Evolutionary conservation across 2,888 invertebrate genomes (phyloP).

Genomic region (Caenorhabditis virilis): DNA sequence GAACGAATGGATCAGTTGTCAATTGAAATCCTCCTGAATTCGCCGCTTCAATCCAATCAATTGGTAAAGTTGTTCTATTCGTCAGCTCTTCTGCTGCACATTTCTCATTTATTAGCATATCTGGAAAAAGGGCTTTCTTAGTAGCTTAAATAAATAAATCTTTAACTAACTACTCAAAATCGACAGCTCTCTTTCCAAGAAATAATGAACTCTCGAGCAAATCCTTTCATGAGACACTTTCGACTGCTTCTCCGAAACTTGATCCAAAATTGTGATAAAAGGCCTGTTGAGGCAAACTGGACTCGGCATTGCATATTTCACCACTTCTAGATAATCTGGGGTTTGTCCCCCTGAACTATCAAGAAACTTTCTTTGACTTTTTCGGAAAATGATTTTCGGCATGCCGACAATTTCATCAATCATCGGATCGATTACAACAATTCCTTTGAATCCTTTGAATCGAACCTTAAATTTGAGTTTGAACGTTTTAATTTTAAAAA

Average conservation of each 20-base stretch:
- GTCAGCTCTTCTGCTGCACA: conserved; percentile 42
- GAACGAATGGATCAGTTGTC: conserved; percentile 61
- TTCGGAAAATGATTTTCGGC: conserved; percentile 46
- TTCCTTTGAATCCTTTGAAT: conserved; percentile 67
- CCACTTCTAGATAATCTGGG: conserved; percentile 43
- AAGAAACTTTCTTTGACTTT: conserved; percentile 60
- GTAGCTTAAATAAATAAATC: background rate
- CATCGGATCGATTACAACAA: conserved; percentile 60
- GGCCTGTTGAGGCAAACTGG: conserved; percentile 68
- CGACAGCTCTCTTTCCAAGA: conserved; percentile 46
- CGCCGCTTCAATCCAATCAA: conserved; percentile 42
- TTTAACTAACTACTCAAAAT: conserved; percentile 25
- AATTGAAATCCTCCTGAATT: conserved; percentile 39
- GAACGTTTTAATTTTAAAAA: too few relatives aligned
- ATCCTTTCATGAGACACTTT: conserved; percentile 35
- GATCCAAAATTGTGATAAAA: conserved; percentile 67
- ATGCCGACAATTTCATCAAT: conserved; percentile 37
- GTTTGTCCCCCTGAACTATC: conserved; percentile 34
- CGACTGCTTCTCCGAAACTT: conserved; percentile 52
- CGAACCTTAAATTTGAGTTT: too few relatives aligned
- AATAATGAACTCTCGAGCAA: conserved; percentile 40
- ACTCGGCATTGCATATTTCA: conserved; percentile 62
- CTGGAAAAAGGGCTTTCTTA: conserved; percentile 18
- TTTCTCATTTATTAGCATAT: conserved; percentile 52
- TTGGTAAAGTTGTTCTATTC: conserved; percentile 46